These are phyloP conservation scores for Polyergus mexicanus DNA, from an alignment of 1,140 invertebrate genomes.

Conservation along the genomic window DNA sequence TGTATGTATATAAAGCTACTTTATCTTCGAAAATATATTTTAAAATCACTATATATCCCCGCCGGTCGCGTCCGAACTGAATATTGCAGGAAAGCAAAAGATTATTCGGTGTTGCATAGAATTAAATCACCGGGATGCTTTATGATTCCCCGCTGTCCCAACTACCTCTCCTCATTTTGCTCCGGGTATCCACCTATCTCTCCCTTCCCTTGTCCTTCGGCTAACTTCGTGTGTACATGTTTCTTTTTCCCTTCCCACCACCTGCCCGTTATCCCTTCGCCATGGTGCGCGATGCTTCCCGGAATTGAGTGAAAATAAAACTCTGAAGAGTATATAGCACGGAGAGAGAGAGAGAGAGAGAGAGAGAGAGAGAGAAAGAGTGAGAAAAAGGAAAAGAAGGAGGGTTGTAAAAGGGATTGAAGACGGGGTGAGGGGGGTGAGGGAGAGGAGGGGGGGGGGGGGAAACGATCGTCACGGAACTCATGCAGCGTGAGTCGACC, in stretches of 20 bases:
- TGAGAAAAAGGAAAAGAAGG: constrained; percentile 60
- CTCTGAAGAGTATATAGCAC: constrained; percentile 72
- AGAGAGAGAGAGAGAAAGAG: constrained; percentile 24
- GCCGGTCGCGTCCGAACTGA: neutral
- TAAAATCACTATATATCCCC: constrained; percentile 25
- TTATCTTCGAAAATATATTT: constrained; percentile 10
- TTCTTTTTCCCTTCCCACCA: constrained; percentile 61
- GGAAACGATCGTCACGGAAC: constrained; percentile 83
- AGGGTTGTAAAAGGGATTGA: constrained; percentile 70
- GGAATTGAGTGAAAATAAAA: constrained; percentile 82
- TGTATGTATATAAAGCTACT: neutral
- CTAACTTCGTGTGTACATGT: constrained; percentile 58
- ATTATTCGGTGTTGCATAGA: constrained; percentile 59
- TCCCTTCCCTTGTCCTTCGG: constrained; percentile 28
- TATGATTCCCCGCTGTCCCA: constrained; percentile 60
- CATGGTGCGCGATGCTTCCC: constrained; percentile 72
- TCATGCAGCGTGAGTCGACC: constrained; percentile 83
- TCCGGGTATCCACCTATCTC: constrained; percentile 47
- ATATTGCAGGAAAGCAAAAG: constrained; percentile 67
- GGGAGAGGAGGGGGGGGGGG: constrained; percentile 57
- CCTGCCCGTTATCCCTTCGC: constrained; percentile 67
- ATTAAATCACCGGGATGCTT: constrained; percentile 77
- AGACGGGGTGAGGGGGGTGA: too few species aligned
- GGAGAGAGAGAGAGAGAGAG: constrained; percentile 47
- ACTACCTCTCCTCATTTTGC: constrained; percentile 66